Percentiles rank a stretch among this genome's conserved stretches.
phyloP scores from a whole-genome alignment of 2,888 invertebrate genomes.

The Coelinius sp. region DNA sequence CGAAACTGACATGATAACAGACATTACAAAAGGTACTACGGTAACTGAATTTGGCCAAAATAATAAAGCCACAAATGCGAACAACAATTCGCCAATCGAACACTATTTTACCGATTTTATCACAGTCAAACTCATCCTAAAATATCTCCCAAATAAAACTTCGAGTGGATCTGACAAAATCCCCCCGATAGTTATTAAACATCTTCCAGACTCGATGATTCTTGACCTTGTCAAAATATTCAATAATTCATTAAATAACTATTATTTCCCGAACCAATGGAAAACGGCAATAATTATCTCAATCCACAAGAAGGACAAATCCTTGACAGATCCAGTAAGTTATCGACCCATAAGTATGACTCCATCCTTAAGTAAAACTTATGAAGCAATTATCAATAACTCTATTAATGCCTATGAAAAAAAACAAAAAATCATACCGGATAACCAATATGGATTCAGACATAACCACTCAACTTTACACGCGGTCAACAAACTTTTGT shows the following conservation, averaged over 20 bases:
- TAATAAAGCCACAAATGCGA: neutral
- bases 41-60: neutral
- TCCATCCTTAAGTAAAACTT: constrained; percentile 19
- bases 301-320: constrained; percentile 35
- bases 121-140: neutral
- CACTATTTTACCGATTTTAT: neutral
- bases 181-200: constrained; percentile 37
- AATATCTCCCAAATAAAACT: no score
- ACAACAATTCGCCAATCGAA: neutral
- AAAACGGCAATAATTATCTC: constrained; percentile 42
- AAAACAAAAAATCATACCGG: neutral
- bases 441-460: neutral
- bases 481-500: neutral
- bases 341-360: constrained; percentile 47
- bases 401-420: neutral
- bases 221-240: constrained; percentile 24
- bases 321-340: constrained; percentile 24
- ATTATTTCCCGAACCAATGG: constrained; percentile 37
- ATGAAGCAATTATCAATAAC: constrained; percentile 13
- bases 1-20: no score
- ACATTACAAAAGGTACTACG: neutral
- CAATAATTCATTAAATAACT: constrained; percentile 40
- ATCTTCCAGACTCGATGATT: constrained; percentile 27
- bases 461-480: neutral
- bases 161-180: constrained; percentile 31